Percentiles rank a stretch among this genome's conserved stretches.
phyloP scores from a whole-genome alignment of 2,888 invertebrate species.

The Platycheirus rosarum region DNA sequence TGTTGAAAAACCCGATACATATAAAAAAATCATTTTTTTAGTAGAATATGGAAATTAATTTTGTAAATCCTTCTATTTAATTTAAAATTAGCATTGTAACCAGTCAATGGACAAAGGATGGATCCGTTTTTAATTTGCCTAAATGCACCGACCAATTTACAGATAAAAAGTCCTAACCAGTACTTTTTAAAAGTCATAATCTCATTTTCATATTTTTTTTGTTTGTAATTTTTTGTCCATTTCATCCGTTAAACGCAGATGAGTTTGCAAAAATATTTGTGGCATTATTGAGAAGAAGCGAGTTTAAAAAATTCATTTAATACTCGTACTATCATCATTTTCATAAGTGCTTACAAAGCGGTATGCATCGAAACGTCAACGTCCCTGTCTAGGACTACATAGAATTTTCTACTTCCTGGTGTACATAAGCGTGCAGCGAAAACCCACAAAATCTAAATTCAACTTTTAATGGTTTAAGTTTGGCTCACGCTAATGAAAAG shows the following conservation, averaged over 20 bases:
- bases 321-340: constrained; percentile 39
- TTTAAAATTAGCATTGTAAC: too few species aligned
- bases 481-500: constrained; percentile 54
- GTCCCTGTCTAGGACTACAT: neutral
- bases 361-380: constrained; percentile 18
- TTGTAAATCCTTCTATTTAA: too few species aligned
- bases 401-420: neutral
- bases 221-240: too few species aligned
- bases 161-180: neutral
- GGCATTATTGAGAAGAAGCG: constrained; percentile 1
- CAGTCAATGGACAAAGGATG: too few species aligned
- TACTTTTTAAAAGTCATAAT: neutral
- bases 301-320: constrained; percentile 42
- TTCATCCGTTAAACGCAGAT: constrained; percentile 3
- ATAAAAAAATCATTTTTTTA: too few species aligned
- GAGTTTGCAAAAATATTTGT: constrained; percentile 31
- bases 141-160: constrained; percentile 20
- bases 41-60: too few species aligned
- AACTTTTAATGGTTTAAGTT: constrained; percentile 64
- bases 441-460: constrained; percentile 51
- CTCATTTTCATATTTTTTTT: neutral
- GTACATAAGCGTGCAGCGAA: neutral
- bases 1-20: too few species aligned
- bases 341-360: constrained; percentile 44
- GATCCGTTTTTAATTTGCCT: too few species aligned